Evolutionary conservation across 2,797 vertebrate genomes (phyloP).

Genomic region (Amblyraja radiata): DNA sequence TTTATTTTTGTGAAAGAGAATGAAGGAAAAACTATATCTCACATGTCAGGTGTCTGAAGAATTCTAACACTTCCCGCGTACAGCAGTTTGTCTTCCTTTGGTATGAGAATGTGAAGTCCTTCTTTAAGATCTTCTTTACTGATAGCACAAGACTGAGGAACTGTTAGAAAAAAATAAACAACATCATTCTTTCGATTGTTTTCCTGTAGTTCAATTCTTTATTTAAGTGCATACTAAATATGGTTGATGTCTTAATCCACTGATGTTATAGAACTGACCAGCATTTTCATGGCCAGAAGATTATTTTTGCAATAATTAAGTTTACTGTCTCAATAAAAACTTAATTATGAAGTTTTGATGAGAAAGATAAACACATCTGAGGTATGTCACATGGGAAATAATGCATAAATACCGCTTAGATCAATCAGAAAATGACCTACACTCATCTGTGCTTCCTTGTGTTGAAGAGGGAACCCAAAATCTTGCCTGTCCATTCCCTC

Average conservation of each 20-base stretch:
- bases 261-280: background rate
- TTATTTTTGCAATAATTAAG: too few relatives aligned
- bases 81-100: conserved; percentile 89
- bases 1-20: background rate
- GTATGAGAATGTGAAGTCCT: conserved; percentile 86
- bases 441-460: too few relatives aligned
- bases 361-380: too few relatives aligned
- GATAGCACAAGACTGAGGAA: conserved; percentile 61
- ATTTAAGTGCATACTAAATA: background rate
- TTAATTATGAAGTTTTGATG: too few relatives aligned
- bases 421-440: too few relatives aligned
- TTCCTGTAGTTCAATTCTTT: background rate
- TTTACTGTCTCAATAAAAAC: too few relatives aligned
- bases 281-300: too few relatives aligned
- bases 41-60: conserved; percentile 91
- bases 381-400: too few relatives aligned
- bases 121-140: conserved; percentile 85
- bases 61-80: conserved; percentile 86
- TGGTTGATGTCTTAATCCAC: background rate
- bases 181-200: background rate
- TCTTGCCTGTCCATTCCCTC: too few relatives aligned
- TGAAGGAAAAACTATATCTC: conserved; percentile 48
- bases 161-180: conserved; percentile 14
- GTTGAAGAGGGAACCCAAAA: too few relatives aligned
- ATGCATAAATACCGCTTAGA: too few relatives aligned